A percentile compares a stretch with the other conserved stretches of the same genome.
Evolutionary conservation across 2,113 vertebrate genomes (phyloP).

Genomic region (Holacanthus passer): DNA sequence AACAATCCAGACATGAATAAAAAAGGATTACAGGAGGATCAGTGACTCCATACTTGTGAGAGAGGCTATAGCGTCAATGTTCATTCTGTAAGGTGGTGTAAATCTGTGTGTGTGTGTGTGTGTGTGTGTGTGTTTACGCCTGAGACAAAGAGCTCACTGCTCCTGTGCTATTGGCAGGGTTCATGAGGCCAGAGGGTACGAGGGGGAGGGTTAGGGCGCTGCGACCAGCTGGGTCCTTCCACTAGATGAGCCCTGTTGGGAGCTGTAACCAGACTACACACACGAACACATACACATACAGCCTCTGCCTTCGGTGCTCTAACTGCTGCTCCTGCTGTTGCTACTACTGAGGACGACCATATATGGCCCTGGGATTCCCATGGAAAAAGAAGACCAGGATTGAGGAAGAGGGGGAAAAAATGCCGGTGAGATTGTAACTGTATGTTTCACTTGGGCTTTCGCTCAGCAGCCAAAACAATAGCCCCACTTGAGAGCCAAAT

Average conservation of each 20-base stretch:
- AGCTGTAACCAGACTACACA: constrained; percentile 81
- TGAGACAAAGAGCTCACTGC: constrained; percentile 67
- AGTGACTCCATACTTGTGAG: neutral
- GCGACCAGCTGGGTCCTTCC: constrained; percentile 81
- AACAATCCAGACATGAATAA: neutral
- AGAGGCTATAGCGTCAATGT: neutral
- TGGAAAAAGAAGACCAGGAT: constrained; percentile 82
- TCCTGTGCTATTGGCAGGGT: constrained; percentile 72
- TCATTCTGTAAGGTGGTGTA: constrained; percentile 18
- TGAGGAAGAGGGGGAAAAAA: constrained; percentile 56
- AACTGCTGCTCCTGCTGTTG: constrained; percentile 43
- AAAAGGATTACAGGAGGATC: neutral
- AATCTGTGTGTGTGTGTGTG: constrained; percentile 33
- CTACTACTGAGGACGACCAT: constrained; percentile 89
- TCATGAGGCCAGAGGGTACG: constrained; percentile 74
- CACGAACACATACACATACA: constrained; percentile 5
- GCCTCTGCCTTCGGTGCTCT: constrained; percentile 51
- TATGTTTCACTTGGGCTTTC: constrained; percentile 76
- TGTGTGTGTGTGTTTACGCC: constrained; percentile 44
- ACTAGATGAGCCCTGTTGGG: constrained; percentile 84
- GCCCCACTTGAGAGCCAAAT: constrained; percentile 65
- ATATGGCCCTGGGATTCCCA: constrained; percentile 96
- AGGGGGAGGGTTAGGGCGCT: constrained; percentile 68
- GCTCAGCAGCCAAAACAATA: constrained; percentile 73
- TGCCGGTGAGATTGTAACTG: constrained; percentile 73